A percentile compares a stretch with the other conserved stretches of the same genome.
Evolutionary conservation across 2,797 vertebrate genomes (phyloP).

Genomic region (Eurystomus glaucurus): DNA sequence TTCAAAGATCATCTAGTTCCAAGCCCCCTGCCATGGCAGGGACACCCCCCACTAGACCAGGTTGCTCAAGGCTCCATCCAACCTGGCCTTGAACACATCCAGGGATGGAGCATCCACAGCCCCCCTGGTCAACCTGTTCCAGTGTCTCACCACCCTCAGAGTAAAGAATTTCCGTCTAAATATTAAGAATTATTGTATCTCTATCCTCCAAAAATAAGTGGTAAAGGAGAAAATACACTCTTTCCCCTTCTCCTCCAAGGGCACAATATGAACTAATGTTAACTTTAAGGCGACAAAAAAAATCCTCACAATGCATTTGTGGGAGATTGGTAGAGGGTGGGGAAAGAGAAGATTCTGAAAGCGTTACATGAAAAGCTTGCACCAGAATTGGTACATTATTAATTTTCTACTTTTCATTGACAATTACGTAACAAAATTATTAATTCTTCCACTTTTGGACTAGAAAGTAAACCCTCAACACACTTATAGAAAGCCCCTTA

Average conservation of each 20-base stretch:
- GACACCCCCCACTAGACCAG: too few species aligned
- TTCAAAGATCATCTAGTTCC: too few species aligned
- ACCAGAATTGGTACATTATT: neutral
- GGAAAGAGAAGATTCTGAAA: neutral
- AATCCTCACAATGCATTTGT: neutral
- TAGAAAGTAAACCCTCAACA: neutral
- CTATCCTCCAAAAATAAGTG: neutral
- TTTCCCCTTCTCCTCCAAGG: neutral
- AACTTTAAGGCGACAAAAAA: neutral
- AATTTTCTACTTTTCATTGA: neutral
- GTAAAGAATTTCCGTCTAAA: too few species aligned
- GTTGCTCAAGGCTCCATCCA: too few species aligned
- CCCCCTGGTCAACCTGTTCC: too few species aligned
- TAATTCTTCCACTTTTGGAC: neutral
- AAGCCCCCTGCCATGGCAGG: too few species aligned
- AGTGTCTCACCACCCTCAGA: too few species aligned
- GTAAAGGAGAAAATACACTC: neutral
- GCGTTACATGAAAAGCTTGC: neutral
- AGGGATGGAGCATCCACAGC: too few species aligned
- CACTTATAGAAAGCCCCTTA: accelerated
- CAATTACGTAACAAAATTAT: neutral
- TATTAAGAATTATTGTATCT: neutral
- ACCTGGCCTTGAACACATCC: too few species aligned
- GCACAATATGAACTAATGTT: neutral
- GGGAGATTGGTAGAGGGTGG: neutral